Evolutionary conservation across 2,797 vertebrate species (phyloP), one percentile per base, ranked within the genome.

Genomic region (Phoebastria nigripes): DNA sequence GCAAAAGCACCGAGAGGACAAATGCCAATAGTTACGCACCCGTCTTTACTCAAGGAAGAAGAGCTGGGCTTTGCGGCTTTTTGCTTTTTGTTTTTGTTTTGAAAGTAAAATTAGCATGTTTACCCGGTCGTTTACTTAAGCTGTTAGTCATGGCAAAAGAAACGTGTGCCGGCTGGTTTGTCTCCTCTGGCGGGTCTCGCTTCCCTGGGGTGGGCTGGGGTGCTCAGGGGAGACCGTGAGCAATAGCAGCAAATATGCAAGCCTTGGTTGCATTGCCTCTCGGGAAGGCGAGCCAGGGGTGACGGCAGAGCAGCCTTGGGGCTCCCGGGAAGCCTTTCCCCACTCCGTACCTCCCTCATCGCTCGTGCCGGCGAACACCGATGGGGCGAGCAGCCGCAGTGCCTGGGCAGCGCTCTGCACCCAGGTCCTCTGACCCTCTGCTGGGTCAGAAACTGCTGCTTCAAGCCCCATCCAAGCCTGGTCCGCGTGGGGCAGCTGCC

Each of bases 321-420:
- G 44, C 29, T 65, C 49, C 31, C 0, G 1, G 41, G 61, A 71
- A 82, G 66, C 33, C 26, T 76, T 19, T 85, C 9, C 24, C 39
- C 3, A 0, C 1, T 9, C 67, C 8, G 0, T 24, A 18, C 33
- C 29, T 66, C 33, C 25, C n/a, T 83, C 72, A 12, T 8, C 0
- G 1, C 46, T 16, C 0, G 0, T 35, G 76, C 37, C 1, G 1
- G 8, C 3, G 5, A 47, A 42, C 24, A 3, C 6, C 0, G 0
- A n/a, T 2, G n/a, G 28, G 1, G 5, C 0, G 4, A 76, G 46
- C 6, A n/a, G 33, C 22, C 6, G 2, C 1, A 0, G 37, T 5
- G 25, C 42, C 51, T 1, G 15, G n/a, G 47, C 31, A 74, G 31
- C 5, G 1, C 63, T 39, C 51, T 14, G 72, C 35, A 39, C 25